Evolutionary conservation across 2,888 invertebrate genomes (phyloP), one percentile per base, ranked within the genome.

Genomic region (Yponomeuta cagnagella): DNA sequence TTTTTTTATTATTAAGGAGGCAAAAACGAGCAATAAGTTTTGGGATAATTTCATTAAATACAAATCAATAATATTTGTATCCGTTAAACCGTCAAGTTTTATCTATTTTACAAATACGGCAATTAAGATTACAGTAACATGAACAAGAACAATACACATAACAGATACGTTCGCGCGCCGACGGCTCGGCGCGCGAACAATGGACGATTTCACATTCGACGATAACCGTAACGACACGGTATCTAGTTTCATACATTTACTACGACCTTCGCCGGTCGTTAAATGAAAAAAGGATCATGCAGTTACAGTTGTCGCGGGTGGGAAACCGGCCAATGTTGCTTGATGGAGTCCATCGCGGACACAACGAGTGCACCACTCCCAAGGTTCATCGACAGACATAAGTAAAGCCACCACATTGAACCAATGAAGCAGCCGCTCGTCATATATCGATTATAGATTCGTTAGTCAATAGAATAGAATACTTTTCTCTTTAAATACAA

Each of bases 21-120:
- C 92, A 89, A 92, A 88, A 92, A 92, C 90, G 91, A 91, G 90
- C 90, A 90, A 90, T 89, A 89, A 89, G 86, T 89, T 88, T 90
- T 80, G 85, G 90, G 87, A 89, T 90, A 89, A 84, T 81, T 85
- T 87, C 52, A 58, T 58, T 88, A 82, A 86, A 88, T 92, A 92
- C 89, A 91, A 91, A 90, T 86, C 82, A 90, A 90, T 87, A 82
- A 63, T 73, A 85, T 86, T 86, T 89, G 87, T 86, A 89, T 84
- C 86, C 86, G 82, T 43, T 88, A 84, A 88, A 88, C 87, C 85
- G 86, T 89, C 89, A 90, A 89, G 84, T 87, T 58, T 84, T 72
- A 83, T 83, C 89, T 90, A 90, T 87, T 79, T 12, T 69, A 63
- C 83, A 88, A 89, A 88, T 89, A 89, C 86, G 88, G 84, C 89